Base-by-base conservation (phyloP, 1,140 invertebrate species). In the Oedothorax gibbosus region DNA sequence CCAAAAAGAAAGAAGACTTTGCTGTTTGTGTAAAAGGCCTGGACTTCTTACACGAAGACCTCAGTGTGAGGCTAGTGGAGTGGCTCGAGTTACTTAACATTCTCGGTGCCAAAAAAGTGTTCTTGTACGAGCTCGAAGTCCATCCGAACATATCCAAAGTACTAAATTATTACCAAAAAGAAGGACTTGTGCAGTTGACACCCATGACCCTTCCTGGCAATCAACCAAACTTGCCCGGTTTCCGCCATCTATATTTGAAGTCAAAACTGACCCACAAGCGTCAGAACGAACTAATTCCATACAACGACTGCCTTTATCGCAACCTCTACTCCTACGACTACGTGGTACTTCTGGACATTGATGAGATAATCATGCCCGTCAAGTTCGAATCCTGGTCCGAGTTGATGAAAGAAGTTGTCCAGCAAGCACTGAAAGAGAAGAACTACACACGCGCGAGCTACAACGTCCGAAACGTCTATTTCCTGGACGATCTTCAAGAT, bases 281-380 rank as follows among this genome's bases (percentile, higher is more conserved):
- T 12, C 96, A 98, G 88, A 97, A 98, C 90, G 97, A 99, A 90
- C 91, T 99, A 57, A 97, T 99, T 87, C 97, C 97, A 0, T 98
- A 98, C 91, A 99, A 99, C 90, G 97, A 99, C 89, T 99, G 97
- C 88, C 92, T 99, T 7, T 98, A 99, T 90, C 95, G 97, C 87
- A 95, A 98, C 89, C 93, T 97, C 90, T 97, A 97, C 89, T 92
- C 93, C 62, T 98, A 98, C 89, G 93, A 96, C 75, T 98, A 97
- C 90, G 94, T 98, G 54, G 95, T 95, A 0, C 90, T 99, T 14
- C 90, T 98, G 35, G 97, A 99, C 88, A 96, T 96, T 62, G 97
- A 99, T 89, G 97, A 99, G 90, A 94, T 98, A 60, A 98, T 98
- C 86, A 97, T 98, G 94, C 97, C 97, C 2, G 91, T 97, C 20